These are phyloP conservation scores for Philopedon plagiatum DNA, from an alignment of 2,888 invertebrate species.

Conservation along the genomic window DNA sequence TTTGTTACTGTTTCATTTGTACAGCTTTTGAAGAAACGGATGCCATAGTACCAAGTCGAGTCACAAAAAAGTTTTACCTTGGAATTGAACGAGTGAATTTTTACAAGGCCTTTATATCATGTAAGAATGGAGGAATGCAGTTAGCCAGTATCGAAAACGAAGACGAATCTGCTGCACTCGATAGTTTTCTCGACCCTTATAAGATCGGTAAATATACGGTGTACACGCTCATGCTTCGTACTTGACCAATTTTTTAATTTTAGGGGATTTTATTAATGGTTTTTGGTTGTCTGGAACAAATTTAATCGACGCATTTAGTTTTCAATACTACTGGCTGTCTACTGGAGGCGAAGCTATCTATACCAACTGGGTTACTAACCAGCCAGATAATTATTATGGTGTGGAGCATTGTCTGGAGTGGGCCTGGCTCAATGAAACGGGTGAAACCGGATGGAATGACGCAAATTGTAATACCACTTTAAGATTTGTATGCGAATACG, in stretches of 20 bases:
- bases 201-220: not conserved
- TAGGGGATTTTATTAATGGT: no score
- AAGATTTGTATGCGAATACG: no score
- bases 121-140: slow-evolving; percentile 2
- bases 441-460: no score
- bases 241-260: not conserved
- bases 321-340: not conserved
- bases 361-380: not conserved
- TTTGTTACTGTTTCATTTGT: no score
- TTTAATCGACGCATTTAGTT: not conserved
- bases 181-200: not conserved
- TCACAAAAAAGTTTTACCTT: not conserved
- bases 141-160: not conserved
- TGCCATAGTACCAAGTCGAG: no score
- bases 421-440: no score
- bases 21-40: no score
- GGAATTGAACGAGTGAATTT: not conserved
- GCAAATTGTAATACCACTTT: no score
- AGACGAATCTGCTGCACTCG: not conserved
- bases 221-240: not conserved
- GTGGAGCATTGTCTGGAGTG: not conserved
- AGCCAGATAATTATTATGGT: not conserved
- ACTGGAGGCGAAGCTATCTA: not conserved
- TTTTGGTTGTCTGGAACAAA: not conserved
- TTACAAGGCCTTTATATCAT: not conserved